Evolutionary conservation across 2,888 invertebrate species (phyloP).

Genomic region (Operophtera brumata): DNA sequence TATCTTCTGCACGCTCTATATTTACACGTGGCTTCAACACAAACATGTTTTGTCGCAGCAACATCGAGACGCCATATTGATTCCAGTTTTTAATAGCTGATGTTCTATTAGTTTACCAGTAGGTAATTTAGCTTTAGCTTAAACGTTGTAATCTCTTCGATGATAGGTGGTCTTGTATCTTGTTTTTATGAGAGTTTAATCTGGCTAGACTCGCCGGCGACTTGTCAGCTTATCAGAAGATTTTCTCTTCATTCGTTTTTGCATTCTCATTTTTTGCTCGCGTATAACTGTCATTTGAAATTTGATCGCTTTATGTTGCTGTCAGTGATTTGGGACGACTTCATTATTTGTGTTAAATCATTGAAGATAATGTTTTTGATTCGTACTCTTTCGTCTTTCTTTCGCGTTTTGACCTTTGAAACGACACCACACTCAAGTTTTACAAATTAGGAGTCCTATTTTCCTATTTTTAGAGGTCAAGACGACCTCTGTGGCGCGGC

Average conservation of each 20-base stretch:
- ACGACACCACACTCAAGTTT: too few species aligned
- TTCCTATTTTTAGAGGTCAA: too few species aligned
- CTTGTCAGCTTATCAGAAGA: slow-evolving; percentile 36
- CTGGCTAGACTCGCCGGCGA: slow-evolving; percentile 44
- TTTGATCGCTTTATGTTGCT: slow-evolving; percentile 20
- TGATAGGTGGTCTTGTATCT: slow-evolving; percentile 41
- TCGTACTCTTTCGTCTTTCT: too few species aligned
- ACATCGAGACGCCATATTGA: slow-evolving; percentile 13
- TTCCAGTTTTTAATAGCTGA: slow-evolving; percentile 15
- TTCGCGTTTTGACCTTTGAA: too few species aligned
- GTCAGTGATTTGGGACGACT: slow-evolving; percentile 20
- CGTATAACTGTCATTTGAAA: slow-evolving; percentile 25
- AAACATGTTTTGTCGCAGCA: slow-evolving; percentile 8
- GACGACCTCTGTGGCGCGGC: too few species aligned
- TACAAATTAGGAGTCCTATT: too few species aligned
- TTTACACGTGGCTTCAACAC: slow-evolving; percentile 1
- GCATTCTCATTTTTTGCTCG: slow-evolving; percentile 21
- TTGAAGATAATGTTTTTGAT: neutral
- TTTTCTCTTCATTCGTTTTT: slow-evolving; percentile 33
- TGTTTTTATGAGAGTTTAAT: slow-evolving; percentile 43
- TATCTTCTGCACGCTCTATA: slow-evolving; percentile 9
- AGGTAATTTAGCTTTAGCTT: slow-evolving; percentile 38
- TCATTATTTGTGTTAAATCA: slow-evolving; percentile 11
- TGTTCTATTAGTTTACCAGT: slow-evolving; percentile 27
- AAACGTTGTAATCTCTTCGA: slow-evolving; percentile 48